phyloP scores from a whole-genome alignment of 2,113 vertebrate species.

The Phalacrocorax aristotelis region DNA sequence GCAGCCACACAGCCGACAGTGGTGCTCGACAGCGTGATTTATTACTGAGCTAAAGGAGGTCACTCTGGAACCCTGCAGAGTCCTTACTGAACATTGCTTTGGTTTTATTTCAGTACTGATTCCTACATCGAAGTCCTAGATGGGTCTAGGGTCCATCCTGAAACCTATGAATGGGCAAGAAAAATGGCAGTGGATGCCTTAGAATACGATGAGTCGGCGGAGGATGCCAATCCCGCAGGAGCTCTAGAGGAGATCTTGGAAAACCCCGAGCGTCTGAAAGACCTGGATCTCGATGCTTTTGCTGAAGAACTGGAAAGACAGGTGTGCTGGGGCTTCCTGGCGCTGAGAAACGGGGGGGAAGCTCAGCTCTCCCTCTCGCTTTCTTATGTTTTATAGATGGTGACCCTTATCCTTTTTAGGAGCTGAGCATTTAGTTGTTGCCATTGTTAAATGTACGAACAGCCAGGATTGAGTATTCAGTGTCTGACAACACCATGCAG shows the following conservation, averaged over 20 bases:
- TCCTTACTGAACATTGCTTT: background rate
- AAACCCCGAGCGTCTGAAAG: slow-evolving; percentile 95
- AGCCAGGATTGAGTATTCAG: background rate
- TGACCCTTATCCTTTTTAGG: background rate
- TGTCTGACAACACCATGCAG: background rate
- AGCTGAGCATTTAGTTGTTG: background rate
- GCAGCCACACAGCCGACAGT: background rate
- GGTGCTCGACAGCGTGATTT: background rate
- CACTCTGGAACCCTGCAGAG: background rate
- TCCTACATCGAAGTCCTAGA: slow-evolving; percentile 98
- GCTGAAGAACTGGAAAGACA: slow-evolving; percentile 98
- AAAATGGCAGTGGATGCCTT: slow-evolving; percentile 98
- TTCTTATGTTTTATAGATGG: background rate
- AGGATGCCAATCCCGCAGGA: slow-evolving; percentile 97
- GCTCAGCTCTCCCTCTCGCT: background rate
- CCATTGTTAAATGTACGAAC: background rate
- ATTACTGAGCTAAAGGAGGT: background rate
- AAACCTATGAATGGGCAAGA: slow-evolving; percentile 98
- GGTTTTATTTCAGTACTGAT: slow-evolving; percentile 85
- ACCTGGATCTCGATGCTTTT: slow-evolving; percentile 95
- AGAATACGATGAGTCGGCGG: slow-evolving; percentile 95
- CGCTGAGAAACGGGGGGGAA: background rate
- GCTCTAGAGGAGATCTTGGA: slow-evolving; percentile 97
- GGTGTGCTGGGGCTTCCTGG: slow-evolving; percentile 71
- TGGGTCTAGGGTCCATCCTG: slow-evolving; percentile 95